phyloP scores from a whole-genome alignment of 2,797 vertebrate genomes.

The Galaxias olidus region DNA sequence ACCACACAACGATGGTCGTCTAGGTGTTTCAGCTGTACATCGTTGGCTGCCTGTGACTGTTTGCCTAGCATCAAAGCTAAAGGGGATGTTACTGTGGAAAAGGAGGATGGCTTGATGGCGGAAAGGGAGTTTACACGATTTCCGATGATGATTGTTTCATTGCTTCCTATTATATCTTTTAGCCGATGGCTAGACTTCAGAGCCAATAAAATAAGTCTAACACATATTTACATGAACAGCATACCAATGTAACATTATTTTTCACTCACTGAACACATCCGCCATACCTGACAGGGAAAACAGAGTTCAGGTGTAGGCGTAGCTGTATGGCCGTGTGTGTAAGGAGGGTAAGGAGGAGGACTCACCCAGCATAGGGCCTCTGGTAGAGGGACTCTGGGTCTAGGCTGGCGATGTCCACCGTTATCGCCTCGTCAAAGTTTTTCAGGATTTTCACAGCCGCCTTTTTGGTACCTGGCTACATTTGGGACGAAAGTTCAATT shows the following conservation, averaged over 20 bases:
- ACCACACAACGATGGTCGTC: not conserved
- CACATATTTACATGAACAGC: too few species aligned
- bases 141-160: too few species aligned
- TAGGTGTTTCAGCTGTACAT: not conserved
- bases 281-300: too few species aligned
- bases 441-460: constrained; percentile 96
- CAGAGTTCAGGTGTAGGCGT: not conserved
- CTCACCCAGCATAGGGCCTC: constrained; percentile 95
- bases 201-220: too few species aligned
- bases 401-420: constrained; percentile 93
- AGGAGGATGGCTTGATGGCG: too few species aligned
- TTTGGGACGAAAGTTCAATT: constrained; percentile 7
- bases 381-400: constrained; percentile 97
- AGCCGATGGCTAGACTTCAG: too few species aligned
- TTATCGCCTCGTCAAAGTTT: constrained; percentile 99
- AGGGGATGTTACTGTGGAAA: too few species aligned
- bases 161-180: too few species aligned
- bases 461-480: constrained; percentile 82
- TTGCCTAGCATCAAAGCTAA: too few species aligned
- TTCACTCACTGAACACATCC: too few species aligned
- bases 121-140: too few species aligned
- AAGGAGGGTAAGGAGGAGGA: not conserved
- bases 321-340: not conserved
- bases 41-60: not conserved
- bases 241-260: too few species aligned